Conservation (phyloP, 2,888 invertebrate genomes). For the Tiliacea citrago region DNA sequence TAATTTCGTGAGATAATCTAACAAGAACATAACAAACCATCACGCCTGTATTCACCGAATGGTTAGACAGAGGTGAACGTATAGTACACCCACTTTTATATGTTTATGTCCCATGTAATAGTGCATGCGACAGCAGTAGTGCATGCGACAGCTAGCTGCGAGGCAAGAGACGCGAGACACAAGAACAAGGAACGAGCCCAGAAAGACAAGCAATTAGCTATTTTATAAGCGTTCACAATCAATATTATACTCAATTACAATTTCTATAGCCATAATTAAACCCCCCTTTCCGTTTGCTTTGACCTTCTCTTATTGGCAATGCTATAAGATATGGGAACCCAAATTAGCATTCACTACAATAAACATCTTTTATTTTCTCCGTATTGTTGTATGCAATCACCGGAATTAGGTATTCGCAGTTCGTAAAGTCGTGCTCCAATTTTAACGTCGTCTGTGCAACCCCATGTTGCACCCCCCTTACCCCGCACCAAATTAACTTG, state of each 20-base stretch:
- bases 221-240: background rate
- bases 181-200: background rate
- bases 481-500: constrained; percentile 66
- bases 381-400: constrained; percentile 47
- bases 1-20: background rate
- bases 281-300: no score
- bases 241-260: background rate
- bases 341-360: constrained; percentile 44
- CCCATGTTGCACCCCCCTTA: constrained; percentile 26
- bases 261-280: background rate
- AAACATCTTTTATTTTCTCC: constrained; percentile 40
- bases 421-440: constrained; percentile 42
- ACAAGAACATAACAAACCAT: background rate
- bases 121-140: background rate
- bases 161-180: background rate
- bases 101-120: background rate
- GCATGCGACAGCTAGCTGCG: background rate
- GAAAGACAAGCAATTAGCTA: background rate
- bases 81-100: background rate
- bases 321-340: constrained; percentile 10
- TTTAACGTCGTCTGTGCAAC: constrained; percentile 51
- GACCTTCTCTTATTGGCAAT: background rate
- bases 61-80: background rate
- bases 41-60: background rate
- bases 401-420: constrained; percentile 60